Evolutionary conservation across 2,888 invertebrate species (phyloP).

Genomic region (Rotaria magnacalcarata): DNA sequence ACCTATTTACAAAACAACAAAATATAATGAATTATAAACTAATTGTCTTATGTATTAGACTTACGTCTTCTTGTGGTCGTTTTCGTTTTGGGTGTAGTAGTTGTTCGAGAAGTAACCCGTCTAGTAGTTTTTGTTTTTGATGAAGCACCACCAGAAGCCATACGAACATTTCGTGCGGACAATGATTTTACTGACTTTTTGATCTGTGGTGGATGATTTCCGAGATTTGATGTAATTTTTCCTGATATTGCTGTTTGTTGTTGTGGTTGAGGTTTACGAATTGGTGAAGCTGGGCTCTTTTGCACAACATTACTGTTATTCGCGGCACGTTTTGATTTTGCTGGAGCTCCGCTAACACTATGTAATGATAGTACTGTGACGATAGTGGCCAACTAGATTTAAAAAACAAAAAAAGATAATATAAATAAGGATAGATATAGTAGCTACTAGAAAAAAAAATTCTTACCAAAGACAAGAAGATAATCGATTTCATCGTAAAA

Average conservation of each 20-base stretch:
- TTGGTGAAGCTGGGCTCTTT: neutral
- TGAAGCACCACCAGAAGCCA: too few species aligned
- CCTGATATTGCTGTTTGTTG: too few species aligned
- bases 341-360: neutral
- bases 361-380: neutral
- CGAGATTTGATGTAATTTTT: too few species aligned
- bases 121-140: neutral
- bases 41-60: neutral
- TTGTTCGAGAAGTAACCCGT: neutral
- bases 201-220: too few species aligned
- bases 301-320: neutral
- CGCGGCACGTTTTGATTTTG: neutral
- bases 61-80: neutral
- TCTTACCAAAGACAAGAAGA: neutral
- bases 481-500: neutral
- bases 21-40: neutral
- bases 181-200: too few species aligned
- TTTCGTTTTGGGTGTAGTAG: neutral
- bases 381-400: neutral
- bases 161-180: too few species aligned
- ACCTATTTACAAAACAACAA: neutral
- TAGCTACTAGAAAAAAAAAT: neutral
- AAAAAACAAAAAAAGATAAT: neutral
- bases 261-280: too few species aligned
- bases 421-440: neutral